Percentiles rank a stretch among this genome's conserved stretches.
phyloP scores from a whole-genome alignment of 2,797 vertebrate genomes.

The Geotrypetes seraphini region DNA sequence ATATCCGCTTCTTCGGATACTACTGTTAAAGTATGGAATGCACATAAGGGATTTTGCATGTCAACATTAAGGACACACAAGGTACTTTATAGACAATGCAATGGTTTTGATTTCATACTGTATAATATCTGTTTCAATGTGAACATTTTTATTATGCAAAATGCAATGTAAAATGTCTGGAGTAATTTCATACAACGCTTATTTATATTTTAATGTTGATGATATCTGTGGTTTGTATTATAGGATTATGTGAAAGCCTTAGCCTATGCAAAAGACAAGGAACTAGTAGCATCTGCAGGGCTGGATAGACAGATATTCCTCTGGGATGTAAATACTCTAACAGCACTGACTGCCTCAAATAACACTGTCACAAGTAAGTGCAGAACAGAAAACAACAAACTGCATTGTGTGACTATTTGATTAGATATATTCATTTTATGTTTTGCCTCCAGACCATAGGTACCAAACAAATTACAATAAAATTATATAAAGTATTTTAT shows the following conservation, averaged over 20 bases:
- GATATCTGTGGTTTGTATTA: slow-evolving; percentile 14
- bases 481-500: too few species aligned
- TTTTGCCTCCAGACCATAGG: too few species aligned
- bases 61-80: slow-evolving; percentile 97
- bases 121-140: background rate
- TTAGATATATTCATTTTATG: too few species aligned
- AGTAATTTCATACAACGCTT: too few species aligned
- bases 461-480: background rate
- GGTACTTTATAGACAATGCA: slow-evolving; percentile 54
- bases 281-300: slow-evolving; percentile 91
- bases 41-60: slow-evolving; percentile 98
- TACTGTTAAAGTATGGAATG: slow-evolving; percentile 98
- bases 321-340: slow-evolving; percentile 97
- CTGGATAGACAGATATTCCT: slow-evolving; percentile 97
- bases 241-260: slow-evolving; percentile 96
- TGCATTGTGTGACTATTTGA: too few species aligned
- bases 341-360: slow-evolving; percentile 95
- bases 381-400: too few species aligned
- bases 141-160: too few species aligned
- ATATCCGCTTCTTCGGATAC: slow-evolving; percentile 97
- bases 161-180: too few species aligned
- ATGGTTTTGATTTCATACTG: background rate
- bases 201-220: background rate
- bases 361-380: slow-evolving; percentile 97
- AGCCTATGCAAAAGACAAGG: slow-evolving; percentile 97